These are phyloP conservation scores for Acanthaster planci DNA, from an alignment of 35 echinoderm and acorn worm species.

Conservation along the genomic window DNA sequence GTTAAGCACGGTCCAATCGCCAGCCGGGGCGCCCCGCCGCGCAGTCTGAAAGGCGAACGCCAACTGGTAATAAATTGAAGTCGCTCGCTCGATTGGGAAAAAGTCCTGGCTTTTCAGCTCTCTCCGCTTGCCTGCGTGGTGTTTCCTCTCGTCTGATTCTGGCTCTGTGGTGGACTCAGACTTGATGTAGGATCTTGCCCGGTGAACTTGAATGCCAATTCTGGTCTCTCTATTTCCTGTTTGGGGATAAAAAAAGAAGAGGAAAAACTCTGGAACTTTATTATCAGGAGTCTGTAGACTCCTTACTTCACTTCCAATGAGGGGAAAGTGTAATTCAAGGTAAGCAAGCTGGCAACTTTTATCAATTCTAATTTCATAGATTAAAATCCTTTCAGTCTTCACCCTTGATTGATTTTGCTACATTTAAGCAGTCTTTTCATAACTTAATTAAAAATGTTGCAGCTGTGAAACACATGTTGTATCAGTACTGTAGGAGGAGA, in stretches of 20 bases:
- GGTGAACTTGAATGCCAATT: neutral
- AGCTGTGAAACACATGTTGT: too few species aligned
- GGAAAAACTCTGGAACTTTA: conserved; percentile 24
- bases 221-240: neutral
- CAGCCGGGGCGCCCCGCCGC: neutral
- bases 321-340: neutral
- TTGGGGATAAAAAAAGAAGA: neutral
- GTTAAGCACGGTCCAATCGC: conserved; percentile 1
- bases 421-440: too few species aligned
- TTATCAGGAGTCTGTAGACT: neutral
- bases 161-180: conserved; percentile 2
- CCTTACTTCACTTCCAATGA: neutral
- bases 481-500: too few species aligned
- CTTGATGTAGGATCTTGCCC: neutral
- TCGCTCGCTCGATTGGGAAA: neutral
- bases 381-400: neutral
- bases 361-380: too few species aligned
- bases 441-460: too few species aligned
- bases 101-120: neutral
- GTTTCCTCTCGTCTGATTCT: neutral
- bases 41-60: conserved; percentile 24
- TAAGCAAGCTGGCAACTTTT: too few species aligned
- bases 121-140: neutral
- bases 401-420: too few species aligned
- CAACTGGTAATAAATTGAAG: conserved; percentile 13